Evolutionary conservation across 2,797 vertebrate species (phyloP).

Genomic region (Chelon auratus): DNA sequence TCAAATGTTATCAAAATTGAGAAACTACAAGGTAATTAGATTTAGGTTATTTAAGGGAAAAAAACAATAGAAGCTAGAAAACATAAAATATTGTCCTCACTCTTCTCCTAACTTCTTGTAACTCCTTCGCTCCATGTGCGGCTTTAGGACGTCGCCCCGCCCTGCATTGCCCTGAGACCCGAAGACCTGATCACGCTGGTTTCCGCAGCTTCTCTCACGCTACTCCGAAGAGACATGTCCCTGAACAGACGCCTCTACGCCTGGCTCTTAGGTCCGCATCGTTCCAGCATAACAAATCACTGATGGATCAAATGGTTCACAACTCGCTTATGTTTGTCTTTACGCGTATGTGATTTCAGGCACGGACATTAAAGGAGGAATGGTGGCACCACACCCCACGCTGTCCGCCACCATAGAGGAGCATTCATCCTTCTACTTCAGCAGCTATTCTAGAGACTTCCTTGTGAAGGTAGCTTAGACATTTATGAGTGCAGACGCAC

Average conservation of each 20-base stretch:
- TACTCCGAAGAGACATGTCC: conserved; percentile 98
- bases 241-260: conserved; percentile 96
- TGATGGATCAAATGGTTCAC: background rate
- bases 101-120: background rate
- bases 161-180: conserved; percentile 79
- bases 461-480: conserved; percentile 88
- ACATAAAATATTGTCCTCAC: no score
- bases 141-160: conserved; percentile 78
- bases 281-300: background rate
- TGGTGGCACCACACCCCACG: conserved; percentile 84
- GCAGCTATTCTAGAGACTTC: conserved; percentile 91
- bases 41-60: background rate
- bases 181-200: conserved; percentile 87
- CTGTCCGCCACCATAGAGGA: conserved; percentile 86
- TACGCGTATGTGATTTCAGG: conserved; percentile 77
- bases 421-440: conserved; percentile 91
- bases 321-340: background rate
- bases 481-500: background rate
- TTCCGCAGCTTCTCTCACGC: conserved; percentile 90
- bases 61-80: background rate
- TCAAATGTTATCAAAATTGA: background rate
- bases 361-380: conserved; percentile 92
- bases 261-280: conserved; percentile 91
- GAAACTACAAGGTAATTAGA: background rate
- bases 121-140: conserved; percentile 14